Percentiles rank a stretch among this genome's conserved stretches.
Evolutionary conservation across 2,797 vertebrate species (phyloP).

Genomic region (Phoxinus dragarum): DNA sequence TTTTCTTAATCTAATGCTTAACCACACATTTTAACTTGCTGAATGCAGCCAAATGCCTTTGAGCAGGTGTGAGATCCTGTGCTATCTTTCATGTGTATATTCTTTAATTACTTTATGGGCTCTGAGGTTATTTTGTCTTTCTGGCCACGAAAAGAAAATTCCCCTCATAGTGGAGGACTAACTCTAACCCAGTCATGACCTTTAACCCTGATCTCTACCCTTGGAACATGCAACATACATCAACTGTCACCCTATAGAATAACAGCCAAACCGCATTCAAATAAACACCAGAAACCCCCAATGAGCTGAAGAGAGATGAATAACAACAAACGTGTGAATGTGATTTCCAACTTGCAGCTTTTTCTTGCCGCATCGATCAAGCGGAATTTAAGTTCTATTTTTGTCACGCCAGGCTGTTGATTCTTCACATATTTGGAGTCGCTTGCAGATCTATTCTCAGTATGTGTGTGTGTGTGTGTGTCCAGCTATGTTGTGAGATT

Average conservation of each 20-base stretch:
- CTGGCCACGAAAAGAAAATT: slow-evolving; percentile 36
- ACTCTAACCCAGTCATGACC: slow-evolving; percentile 30
- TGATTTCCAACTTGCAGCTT: background rate
- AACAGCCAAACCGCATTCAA: slow-evolving; percentile 24
- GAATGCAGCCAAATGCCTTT: background rate
- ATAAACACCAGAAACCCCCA: background rate
- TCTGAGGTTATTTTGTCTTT: slow-evolving; percentile 29
- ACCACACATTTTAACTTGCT: slow-evolving; percentile 12
- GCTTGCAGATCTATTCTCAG: slow-evolving; percentile 46
- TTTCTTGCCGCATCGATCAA: background rate
- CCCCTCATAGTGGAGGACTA: slow-evolving; percentile 22
- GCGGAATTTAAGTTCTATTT: slow-evolving; percentile 1
- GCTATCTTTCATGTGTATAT: background rate
- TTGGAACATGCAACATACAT: slow-evolving; percentile 30
- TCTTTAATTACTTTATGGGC: background rate
- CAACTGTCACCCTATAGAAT: slow-evolving; percentile 21
- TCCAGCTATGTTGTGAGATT: slow-evolving; percentile 21
- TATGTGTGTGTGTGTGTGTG: slow-evolving; percentile 3
- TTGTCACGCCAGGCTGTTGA: slow-evolving; percentile 16
- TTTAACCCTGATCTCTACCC: slow-evolving; percentile 49
- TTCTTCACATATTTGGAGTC: slow-evolving; percentile 42
- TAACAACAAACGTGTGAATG: background rate
- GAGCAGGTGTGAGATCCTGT: slow-evolving; percentile 4
- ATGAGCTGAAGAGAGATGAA: background rate
- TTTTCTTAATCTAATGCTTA: slow-evolving; percentile 12